Percentiles rank a stretch among this genome's conserved stretches.
phyloP scores from a whole-genome alignment of 2,113 vertebrate species.

The Meriones unguiculatus region DNA sequence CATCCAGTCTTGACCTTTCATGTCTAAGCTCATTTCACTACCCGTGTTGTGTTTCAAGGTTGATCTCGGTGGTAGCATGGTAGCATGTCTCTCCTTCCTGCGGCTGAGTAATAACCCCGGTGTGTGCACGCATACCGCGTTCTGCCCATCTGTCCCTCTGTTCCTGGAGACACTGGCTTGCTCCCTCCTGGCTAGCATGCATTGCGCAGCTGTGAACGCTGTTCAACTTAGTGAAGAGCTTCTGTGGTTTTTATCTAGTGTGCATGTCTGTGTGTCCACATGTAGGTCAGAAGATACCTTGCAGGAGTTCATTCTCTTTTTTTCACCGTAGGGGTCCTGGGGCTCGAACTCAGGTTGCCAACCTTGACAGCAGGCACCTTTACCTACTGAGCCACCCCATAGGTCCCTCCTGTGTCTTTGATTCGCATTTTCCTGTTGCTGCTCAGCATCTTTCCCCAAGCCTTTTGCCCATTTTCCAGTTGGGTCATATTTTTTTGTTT shows the following conservation, averaged over 20 bases:
- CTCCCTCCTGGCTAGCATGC: background rate
- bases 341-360: background rate
- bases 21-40: background rate
- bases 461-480: background rate
- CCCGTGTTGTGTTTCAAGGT: background rate
- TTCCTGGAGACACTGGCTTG: background rate
- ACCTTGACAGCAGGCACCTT: background rate
- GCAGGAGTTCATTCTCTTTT: background rate
- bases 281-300: background rate
- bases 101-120: background rate
- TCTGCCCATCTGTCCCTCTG: background rate
- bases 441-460: background rate
- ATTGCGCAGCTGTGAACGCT: background rate
- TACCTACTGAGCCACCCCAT: background rate
- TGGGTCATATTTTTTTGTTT: background rate
- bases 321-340: background rate
- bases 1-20: background rate
- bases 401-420: background rate
- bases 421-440: background rate
- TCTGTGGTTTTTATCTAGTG: background rate
- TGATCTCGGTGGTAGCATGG: background rate
- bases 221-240: background rate
- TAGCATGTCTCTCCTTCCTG: background rate
- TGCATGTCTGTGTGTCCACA: background rate
- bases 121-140: accelerated